A percentile compares a stretch with the other conserved stretches of the same genome.
Evolutionary conservation across 2,113 vertebrate species (phyloP).

Genomic region (Terrapene triunguis): DNA sequence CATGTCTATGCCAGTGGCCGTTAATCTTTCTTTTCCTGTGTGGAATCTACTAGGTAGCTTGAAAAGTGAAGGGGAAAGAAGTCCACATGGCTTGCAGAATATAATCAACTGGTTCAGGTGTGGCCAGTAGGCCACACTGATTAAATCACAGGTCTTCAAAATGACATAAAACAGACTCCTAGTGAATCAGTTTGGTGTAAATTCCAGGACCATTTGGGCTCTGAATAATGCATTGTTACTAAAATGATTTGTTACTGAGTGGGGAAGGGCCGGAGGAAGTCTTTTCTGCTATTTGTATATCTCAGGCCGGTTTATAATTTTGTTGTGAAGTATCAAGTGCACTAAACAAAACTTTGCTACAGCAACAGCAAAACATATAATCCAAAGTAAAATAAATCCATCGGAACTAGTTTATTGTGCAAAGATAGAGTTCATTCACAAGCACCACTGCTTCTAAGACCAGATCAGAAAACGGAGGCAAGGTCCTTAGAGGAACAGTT

Average conservation of each 20-base stretch:
- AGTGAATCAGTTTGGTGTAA: not conserved
- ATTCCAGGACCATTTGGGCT: constrained; percentile 1
- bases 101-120: not conserved
- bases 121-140: constrained; percentile 37
- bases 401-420: not conserved
- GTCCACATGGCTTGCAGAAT: not conserved
- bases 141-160: not conserved
- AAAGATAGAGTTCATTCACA: accelerated
- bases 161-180: not conserved
- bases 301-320: not conserved
- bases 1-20: not conserved
- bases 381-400: not conserved
- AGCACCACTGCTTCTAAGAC: not conserved
- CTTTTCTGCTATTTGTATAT: not conserved
- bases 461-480: not conserved
- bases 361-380: not conserved
- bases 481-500: not conserved
- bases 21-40: constrained; percentile 14
- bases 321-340: not conserved
- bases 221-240: not conserved
- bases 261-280: not conserved
- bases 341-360: not conserved
- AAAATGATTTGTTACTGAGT: not conserved
- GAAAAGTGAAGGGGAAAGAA: constrained; percentile 51
- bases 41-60: constrained; percentile 6